Conservation (phyloP, 2,888 invertebrate species). For the Belgica antarctica region DNA sequence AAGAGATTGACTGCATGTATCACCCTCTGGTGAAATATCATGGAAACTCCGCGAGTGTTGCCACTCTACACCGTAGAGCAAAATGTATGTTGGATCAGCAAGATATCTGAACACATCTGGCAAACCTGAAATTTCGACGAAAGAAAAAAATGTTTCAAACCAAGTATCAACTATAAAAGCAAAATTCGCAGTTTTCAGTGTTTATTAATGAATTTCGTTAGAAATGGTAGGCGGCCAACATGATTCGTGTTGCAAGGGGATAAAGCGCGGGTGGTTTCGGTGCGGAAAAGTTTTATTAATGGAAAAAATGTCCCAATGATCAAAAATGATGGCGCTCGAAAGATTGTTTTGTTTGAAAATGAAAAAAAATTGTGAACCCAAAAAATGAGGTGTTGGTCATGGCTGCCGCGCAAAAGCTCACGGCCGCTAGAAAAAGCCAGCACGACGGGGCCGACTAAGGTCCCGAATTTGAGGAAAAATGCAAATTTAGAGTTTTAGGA, state of each 20-base stretch:
- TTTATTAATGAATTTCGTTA: slow-evolving; percentile 42
- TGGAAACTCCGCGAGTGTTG: too few relatives aligned
- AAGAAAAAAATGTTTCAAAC: slow-evolving; percentile 35
- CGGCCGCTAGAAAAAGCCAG: too few relatives aligned
- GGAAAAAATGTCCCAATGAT: slow-evolving; percentile 38
- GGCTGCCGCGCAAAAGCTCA: too few relatives aligned
- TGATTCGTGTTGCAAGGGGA: background rate
- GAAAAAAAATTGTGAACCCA: slow-evolving; percentile 30
- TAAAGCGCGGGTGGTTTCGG: slow-evolving; percentile 21
- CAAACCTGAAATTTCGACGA: too few relatives aligned
- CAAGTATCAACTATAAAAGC: slow-evolving; percentile 1
- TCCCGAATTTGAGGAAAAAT: slow-evolving; percentile 13
- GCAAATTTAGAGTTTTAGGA: slow-evolving; percentile 13
- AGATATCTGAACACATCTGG: slow-evolving; percentile 20
- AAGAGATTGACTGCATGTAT: too few relatives aligned
- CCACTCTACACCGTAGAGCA: too few relatives aligned
- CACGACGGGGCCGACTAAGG: background rate
- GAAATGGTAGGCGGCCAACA: slow-evolving; percentile 39
- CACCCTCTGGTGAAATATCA: too few relatives aligned
- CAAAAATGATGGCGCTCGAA: slow-evolving; percentile 44
- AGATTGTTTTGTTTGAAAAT: slow-evolving; percentile 43
- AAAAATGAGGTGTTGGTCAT: too few relatives aligned
- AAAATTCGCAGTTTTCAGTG: slow-evolving; percentile 42
- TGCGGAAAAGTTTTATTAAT: slow-evolving; percentile 33
- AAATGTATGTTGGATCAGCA: too few relatives aligned